Conservation (phyloP, 2,113 vertebrate genomes). For the Pogonocichla stellata region DNA sequence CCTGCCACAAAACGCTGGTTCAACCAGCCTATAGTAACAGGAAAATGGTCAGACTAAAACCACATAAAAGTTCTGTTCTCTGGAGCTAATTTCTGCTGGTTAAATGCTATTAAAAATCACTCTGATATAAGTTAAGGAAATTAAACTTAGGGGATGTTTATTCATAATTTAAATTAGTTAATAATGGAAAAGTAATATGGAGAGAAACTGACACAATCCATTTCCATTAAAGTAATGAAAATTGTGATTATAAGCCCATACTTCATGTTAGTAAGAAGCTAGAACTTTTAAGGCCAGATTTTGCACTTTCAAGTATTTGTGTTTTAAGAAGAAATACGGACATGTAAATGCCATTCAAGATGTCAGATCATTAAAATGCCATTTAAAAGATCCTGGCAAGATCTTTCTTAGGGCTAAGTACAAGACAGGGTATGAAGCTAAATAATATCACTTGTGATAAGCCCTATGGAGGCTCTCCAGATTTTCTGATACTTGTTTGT, state of each 20-base stretch:
- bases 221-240: slow-evolving; percentile 16
- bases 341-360: background rate
- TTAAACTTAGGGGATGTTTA: background rate
- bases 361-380: background rate
- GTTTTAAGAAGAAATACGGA: background rate
- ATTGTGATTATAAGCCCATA: background rate
- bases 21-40: background rate
- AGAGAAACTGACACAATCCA: background rate
- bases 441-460: background rate
- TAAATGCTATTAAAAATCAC: slow-evolving; percentile 7
- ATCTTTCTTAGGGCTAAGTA: background rate
- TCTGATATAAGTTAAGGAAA: slow-evolving; percentile 11
- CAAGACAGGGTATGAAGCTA: background rate
- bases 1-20: background rate
- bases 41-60: background rate
- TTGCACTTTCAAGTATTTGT: background rate
- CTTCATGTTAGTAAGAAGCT: background rate
- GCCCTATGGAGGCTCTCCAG: background rate
- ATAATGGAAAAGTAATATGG: slow-evolving; percentile 7
- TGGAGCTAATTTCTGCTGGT: background rate
- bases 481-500: background rate
- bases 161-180: slow-evolving; percentile 37
- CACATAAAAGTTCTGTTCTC: background rate
- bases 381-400: background rate
- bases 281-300: background rate